Evolutionary conservation across 2,797 vertebrate genomes (phyloP), one percentile per base, ranked within the genome.

Genomic region (Bufotes viridis): DNA sequence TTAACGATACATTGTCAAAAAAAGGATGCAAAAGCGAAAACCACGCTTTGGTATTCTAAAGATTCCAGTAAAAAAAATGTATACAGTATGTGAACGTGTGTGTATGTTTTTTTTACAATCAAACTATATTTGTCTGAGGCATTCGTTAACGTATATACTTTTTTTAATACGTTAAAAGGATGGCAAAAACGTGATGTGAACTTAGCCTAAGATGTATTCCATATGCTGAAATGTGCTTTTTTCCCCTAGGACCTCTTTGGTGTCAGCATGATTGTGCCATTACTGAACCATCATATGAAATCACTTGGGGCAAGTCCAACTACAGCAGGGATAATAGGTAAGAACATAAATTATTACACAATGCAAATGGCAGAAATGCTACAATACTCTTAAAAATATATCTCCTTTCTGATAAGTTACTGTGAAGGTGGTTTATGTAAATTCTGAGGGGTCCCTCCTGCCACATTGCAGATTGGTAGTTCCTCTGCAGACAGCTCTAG

Each of bases 261-360:
- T 85, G 98, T 99, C 90, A 99, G 98, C 93, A 96, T 99, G 97
- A 96, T 99, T 88, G 96, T 99, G 89, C 98, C 98, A 49, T 93
- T 98, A 91, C 93, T 99, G 93, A 98, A 95, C 91, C 97, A 97
- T 93, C 98, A 98, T 17, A 95, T 98, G 87, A 99, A 96, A 93
- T 96, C 96, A 90, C 96, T 99, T 49, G 98, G 98, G 93, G 98
- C 96, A 86, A 97, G 97, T 91, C 97, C 97, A 49, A 96, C 96
- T 1, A 93, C 97, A 88, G 97, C 97, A 42, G 98, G 98, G 85
- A 90, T 98, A 90, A 95, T 99, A 94, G 98, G 98, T 99, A 91
- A 93, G 95, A 7, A 29, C 8, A 13, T n/a, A 2, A 3, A 78
- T 55, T 76, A 49, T 0, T 42, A 74, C 18, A 49, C 18, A 49